phyloP scores from a whole-genome alignment of 2,888 invertebrate genomes.

The Athalia circularis region DNA sequence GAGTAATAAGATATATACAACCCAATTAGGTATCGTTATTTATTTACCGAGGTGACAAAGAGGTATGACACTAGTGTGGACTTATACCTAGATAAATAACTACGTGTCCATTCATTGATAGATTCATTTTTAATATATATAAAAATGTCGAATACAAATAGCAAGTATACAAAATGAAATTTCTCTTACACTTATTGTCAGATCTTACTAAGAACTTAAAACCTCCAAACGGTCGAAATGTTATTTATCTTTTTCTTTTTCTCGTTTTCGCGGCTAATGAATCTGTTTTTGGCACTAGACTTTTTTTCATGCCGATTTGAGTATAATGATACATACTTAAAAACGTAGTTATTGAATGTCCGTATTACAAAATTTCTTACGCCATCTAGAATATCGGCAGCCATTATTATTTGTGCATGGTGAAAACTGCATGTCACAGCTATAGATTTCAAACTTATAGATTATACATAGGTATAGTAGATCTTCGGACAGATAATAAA shows the following conservation, averaged over 20 bases:
- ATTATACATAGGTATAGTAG: not conserved
- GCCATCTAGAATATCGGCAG: conserved; percentile 34
- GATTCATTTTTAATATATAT: conserved; percentile 41
- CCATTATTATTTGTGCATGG: conserved; percentile 39
- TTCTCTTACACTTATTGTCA: conserved; percentile 67
- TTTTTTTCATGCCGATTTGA: conserved; percentile 52
- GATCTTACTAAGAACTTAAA: conserved; percentile 57
- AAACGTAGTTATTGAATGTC: not conserved
- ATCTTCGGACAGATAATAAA: conserved; percentile 24
- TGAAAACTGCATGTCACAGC: conserved; percentile 20
- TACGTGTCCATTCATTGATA: conserved; percentile 54
- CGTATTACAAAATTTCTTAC: conserved; percentile 36
- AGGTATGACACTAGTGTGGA: conserved; percentile 55
- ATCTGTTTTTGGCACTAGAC: conserved; percentile 70
- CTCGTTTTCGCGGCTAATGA: conserved; percentile 11
- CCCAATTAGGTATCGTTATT: conserved; percentile 32
- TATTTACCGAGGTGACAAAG: conserved; percentile 45
- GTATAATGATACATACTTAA: conserved; percentile 32
- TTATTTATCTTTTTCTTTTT: too few species aligned
- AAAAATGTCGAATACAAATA: conserved; percentile 43
- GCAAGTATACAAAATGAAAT: conserved; percentile 56
- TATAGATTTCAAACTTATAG: conserved; percentile 15
- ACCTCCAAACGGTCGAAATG: conserved; percentile 29
- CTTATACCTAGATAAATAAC: conserved; percentile 63
- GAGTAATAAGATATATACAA: conserved; percentile 5